Base-by-base conservation (phyloP, 2,888 invertebrate species). In the Amphipyra tragopoginis region DNA sequence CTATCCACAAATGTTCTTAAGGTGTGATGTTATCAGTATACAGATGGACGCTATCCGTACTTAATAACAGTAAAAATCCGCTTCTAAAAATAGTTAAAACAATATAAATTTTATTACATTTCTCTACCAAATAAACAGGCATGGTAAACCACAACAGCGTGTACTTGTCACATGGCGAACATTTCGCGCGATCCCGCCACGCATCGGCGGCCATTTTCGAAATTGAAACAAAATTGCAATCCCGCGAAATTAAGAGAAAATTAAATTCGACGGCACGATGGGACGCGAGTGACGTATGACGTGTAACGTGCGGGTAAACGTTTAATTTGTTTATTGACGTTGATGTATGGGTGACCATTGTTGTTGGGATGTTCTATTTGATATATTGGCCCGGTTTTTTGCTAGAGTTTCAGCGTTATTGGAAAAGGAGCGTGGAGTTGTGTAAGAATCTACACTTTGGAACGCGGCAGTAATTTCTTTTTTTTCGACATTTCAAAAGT, bases 201-300 rank as follows among this genome's bases (percentile, higher is more conserved):
- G 77, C 79, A 77, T 59, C 74, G 52, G 52, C 68, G 75, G 81
- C 84, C 85, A 85, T 87, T 86, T 87, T 86, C 54, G 72, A 86
- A 82, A 84, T 82, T 80, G 80, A 80, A 80, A 86, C 81, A 76
- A 85, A 86, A 87, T 87, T 83, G 80, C 84, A 75, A 73, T 73
- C 65, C 78, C 76, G 77, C 80, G 71, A 85, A 88, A 89, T 89
- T 86, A 85, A 81, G 79, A 72, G 80, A 75, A 85, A 89, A 88
- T 90, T 88, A 80, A 88, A 86, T 88, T 80, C 73, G 79, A 82
- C 66, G 72, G 29, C 78, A 82, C 67, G 74, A 76, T 68, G 63
- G 63, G 75, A 76, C 77, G 72, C 26, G 26, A 1, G 75, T 65
- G 72, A 77, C 68, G 74, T 79, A 79, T 79, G 79, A 71, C 54